These are phyloP conservation scores for pig (Sus scrofa) DNA, from an alignment of 2,113 vertebrate genomes.

Conservation along the genomic window T2T-Sscrofa CM000829.6:27612001-27612500, in stretches of 20 bases:
- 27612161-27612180: rapidly evolving
- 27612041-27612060: not conserved
- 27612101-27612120: conserved; percentile 98
- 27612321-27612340: not conserved
- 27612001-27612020: too few species aligned
- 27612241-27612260: not conserved
- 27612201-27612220: not conserved
- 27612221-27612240: too few species aligned
- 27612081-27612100: conserved; percentile 96
- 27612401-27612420: not conserved
- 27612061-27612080: conserved; percentile 98
- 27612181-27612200: not conserved
- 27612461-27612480: not conserved
- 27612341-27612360: not conserved
- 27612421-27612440: not conserved
- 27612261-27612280: rapidly evolving
- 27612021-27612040: too few species aligned
- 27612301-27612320: too few species aligned
- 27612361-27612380: not conserved
- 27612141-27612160: not conserved
- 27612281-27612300: rapidly evolving
- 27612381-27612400: not conserved
- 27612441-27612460: not conserved
- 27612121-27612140: conserved; percentile 95
- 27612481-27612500: not conserved